Base-by-base conservation (phyloP, 2,113 vertebrate genomes). In the Colistium nudipinnis region DNA sequence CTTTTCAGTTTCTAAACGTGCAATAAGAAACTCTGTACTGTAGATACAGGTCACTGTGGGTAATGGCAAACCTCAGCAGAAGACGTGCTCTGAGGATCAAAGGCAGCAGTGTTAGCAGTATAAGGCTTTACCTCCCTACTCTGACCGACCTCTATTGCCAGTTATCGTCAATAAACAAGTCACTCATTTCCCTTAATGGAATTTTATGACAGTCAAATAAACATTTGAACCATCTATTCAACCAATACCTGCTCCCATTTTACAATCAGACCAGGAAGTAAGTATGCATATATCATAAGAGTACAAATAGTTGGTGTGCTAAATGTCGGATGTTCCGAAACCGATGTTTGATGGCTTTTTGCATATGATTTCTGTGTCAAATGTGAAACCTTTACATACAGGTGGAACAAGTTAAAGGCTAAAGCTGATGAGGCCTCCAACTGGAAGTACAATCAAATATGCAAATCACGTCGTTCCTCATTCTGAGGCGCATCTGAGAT, bases 61-160 rank as follows among this genome's bases (percentile, higher is more conserved):
- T 61, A 4, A 33, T 39, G 48, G 59, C 39, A 43, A 44, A 69
- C 38, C 56, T 55, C 56, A 76, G 55, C 64, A 66, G 49, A 65
- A 36, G 63, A 79, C 30, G 73, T 68, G 27, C 73, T 62, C 65
- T 78, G 28, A 72, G 30, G 48, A 57, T 75, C 61, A 69, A 91
- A 90, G 86, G 90, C 86, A 91, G 87, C 87, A 85, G 76, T 83
- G 80, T 87, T 43, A 86, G 57, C 69, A 72, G 47, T 65, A 27
- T 86, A 91, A 89, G 91, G 86, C 83, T 82, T 80, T 22, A 85
- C 52, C 63, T 74, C 68, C 38, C 20, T 80, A 54, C 53, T 51
- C 30, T 38, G n/a, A 69, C 57, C 28, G 33, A 52, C 30, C 17
- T 30, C 2, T 0, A 20, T 13, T 0, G 3, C 61, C 22, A 14